These are phyloP conservation scores for Pyxicephalus adspersus DNA, from an alignment of 2,113 vertebrate species.

Conservation along the genomic window DNA sequence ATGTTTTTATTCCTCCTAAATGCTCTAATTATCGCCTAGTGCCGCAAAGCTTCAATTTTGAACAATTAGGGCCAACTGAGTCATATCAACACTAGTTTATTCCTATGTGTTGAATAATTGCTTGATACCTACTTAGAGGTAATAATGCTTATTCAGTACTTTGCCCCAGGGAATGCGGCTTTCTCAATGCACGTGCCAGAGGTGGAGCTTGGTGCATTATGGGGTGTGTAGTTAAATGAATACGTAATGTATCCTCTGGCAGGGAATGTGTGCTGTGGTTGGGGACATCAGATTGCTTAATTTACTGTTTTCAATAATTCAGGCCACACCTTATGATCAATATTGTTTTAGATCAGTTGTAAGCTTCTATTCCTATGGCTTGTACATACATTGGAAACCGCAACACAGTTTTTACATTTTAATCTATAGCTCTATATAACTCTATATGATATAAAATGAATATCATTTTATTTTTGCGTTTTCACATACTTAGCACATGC, in stretches of 20 bases:
- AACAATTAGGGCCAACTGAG: slow-evolving; percentile 56
- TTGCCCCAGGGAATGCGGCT: slow-evolving; percentile 32
- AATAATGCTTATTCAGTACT: slow-evolving; percentile 49
- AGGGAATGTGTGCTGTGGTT: not conserved
- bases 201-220: slow-evolving; percentile 36
- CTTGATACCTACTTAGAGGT: slow-evolving; percentile 56
- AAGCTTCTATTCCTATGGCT: too few relatives aligned
- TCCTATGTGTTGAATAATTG: slow-evolving; percentile 54
- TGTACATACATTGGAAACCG: too few relatives aligned
- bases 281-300: not conserved
- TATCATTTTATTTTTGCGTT: too few relatives aligned
- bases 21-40: slow-evolving; percentile 49
- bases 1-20: slow-evolving; percentile 51
- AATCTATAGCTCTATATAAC: too few relatives aligned
- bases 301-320: not conserved
- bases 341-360: too few relatives aligned
- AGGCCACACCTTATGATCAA: too few relatives aligned
- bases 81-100: slow-evolving; percentile 45
- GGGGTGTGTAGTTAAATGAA: slow-evolving; percentile 35
- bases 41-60: slow-evolving; percentile 53
- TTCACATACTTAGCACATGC: too few relatives aligned
- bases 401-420: too few relatives aligned
- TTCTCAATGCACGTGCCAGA: slow-evolving; percentile 29
- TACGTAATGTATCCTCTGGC: not conserved
- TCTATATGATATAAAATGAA: too few relatives aligned